Percentiles rank a stretch among this genome's conserved stretches.
Evolutionary conservation across 2,797 vertebrate genomes (phyloP).

Genomic region (Rhinogobio ventralis): DNA sequence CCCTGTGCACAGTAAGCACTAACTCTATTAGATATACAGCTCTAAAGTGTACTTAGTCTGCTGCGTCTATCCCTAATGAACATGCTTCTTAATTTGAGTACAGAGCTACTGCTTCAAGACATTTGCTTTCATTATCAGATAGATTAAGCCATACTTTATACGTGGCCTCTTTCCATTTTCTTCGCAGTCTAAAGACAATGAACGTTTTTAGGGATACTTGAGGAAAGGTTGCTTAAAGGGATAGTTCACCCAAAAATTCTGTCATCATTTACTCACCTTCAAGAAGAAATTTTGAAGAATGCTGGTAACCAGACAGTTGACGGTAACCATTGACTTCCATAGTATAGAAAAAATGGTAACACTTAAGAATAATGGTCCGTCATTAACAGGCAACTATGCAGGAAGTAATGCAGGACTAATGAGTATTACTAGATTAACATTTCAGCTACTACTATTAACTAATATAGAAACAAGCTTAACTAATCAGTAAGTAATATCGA

Average conservation of each 20-base stretch:
- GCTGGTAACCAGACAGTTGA: background rate
- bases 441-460: no score
- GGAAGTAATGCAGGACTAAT: no score
- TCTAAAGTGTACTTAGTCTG: constrained; percentile 58
- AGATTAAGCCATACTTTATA: constrained; percentile 55
- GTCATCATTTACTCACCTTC: background rate
- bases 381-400: no score
- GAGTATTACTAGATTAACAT: no score
- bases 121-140: constrained; percentile 60
- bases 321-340: background rate
- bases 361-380: no score
- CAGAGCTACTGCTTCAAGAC: constrained; percentile 53
- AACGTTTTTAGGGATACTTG: background rate
- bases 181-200: constrained; percentile 24
- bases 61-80: constrained; percentile 60
- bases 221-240: background rate
- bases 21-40: constrained; percentile 77
- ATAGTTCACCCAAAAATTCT: background rate
- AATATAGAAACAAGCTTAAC: no score
- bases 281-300: no score
- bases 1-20: constrained; percentile 67
- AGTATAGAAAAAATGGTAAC: background rate
- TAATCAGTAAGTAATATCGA: no score
- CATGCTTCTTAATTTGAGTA: constrained; percentile 55
- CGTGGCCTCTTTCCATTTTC: constrained; percentile 25